phyloP scores from a whole-genome alignment of 2,888 invertebrate genomes.

The Coelinius sp. region DNA sequence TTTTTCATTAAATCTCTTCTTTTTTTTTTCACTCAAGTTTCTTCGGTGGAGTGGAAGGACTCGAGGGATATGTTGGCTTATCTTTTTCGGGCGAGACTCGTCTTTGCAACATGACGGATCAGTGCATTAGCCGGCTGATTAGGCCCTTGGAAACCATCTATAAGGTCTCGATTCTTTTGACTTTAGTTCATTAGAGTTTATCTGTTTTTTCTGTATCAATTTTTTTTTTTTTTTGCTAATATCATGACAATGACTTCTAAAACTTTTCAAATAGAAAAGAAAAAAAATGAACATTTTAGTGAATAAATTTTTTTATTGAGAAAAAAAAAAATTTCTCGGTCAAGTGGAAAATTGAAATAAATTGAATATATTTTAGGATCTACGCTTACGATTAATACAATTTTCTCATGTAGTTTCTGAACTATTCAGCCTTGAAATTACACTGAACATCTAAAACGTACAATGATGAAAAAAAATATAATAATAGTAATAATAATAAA shows the following conservation, averaged over 20 bases:
- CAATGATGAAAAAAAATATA: not conserved
- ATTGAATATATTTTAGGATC: no score
- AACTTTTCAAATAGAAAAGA: no score
- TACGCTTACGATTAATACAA: not conserved
- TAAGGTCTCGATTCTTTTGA: not conserved
- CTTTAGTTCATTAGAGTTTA: not conserved
- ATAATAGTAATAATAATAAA: not conserved
- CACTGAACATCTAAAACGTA: not conserved
- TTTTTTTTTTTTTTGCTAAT: no score
- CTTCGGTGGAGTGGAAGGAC: slow-evolving; percentile 32
- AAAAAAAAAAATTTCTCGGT: no score
- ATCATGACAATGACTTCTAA: no score
- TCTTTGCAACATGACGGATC: slow-evolving; percentile 63
- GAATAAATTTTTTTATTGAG: no score
- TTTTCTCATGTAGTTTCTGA: no score
- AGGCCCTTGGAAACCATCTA: slow-evolving; percentile 45
- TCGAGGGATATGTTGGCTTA: slow-evolving; percentile 45
- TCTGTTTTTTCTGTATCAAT: not conserved
- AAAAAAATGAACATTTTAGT: no score
- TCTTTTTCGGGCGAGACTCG: slow-evolving; percentile 48
- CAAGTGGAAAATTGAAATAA: no score
- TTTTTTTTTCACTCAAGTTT: not conserved
- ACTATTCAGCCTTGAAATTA: no score
- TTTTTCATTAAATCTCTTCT: not conserved
- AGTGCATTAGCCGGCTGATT: slow-evolving; percentile 66